phyloP scores from a whole-genome alignment of 2,888 invertebrate species.

The Xanthostigma xanthostigma region DNA sequence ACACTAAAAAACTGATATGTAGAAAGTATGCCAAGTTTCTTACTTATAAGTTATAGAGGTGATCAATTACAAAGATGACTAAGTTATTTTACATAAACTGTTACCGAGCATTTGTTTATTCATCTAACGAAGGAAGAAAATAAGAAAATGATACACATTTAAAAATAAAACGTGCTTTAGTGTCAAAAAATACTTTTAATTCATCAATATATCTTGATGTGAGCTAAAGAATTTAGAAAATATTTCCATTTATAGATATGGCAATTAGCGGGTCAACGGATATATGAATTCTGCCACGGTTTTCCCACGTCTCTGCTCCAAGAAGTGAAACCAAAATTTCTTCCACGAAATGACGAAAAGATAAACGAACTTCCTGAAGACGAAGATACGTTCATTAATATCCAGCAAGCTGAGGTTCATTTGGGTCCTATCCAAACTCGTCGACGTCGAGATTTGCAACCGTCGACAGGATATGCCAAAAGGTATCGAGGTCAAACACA shows the following conservation, averaged over 20 bases:
- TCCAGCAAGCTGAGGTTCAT: no score
- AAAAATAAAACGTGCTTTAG: no score
- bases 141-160: no score
- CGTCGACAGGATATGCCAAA: constrained; percentile 24
- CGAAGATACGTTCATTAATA: constrained; percentile 14
- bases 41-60: no score
- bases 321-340: constrained; percentile 15
- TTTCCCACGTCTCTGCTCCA: constrained; percentile 27
- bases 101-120: no score
- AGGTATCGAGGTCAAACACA: constrained; percentile 64
- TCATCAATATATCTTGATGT: no score
- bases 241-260: constrained; percentile 23
- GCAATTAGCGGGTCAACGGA: constrained; percentile 29
- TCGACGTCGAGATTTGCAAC: background rate
- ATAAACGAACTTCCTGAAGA: constrained; percentile 22
- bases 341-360: constrained; percentile 13
- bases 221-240: background rate
- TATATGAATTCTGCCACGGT: constrained; percentile 32
- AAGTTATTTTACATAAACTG: no score
- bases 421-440: background rate
- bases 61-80: no score
- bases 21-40: no score
- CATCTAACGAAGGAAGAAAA: no score
- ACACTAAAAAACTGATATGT: no score
- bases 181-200: no score